Evolutionary conservation across 2,797 vertebrate genomes (phyloP), one percentile per base, ranked within the genome.

Genomic region (Paratrypauchen microcephalus): DNA sequence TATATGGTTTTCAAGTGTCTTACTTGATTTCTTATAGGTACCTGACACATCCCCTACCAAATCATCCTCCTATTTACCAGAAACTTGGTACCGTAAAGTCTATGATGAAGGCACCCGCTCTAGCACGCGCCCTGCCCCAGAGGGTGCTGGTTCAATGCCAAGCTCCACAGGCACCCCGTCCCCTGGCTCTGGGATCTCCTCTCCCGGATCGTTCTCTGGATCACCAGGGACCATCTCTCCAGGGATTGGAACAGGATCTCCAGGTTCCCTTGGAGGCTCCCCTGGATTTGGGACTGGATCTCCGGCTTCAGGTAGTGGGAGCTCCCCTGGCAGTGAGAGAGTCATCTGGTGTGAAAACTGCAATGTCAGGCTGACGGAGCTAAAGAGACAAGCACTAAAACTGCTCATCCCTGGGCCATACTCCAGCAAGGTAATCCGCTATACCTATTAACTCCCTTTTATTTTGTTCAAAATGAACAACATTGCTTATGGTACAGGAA

Each of bases 321-420:
- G 97, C 81, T 98, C 97, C 48, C 97, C 97, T 3, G 97, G 97
- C 60, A 98, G 97, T 8, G 97, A 98, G 75, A 94, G 96, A 79
- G 95, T 95, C 60, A 94, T 93, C 64, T 98, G 97, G 97, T 99
- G 97, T 87, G 97, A 99, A 84, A 96, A 95, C 90, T 99, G 97
- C 92, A 97, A 90, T 67, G 94, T 95, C 67, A 93, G 95, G 75
- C 93, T 98, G 92, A 93, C 94, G 79, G 97, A 98, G 93, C 93
- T 99, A 76, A 98, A 98, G 92, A 93, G 96, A 80, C 97, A 99
- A 86, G 97, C 97, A 0, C 89, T 97, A 72, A 95, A 96, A 82
- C 93, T 98, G 47, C 95, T 98, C 59, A 93, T 97, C 76, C 97
- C 97, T 0, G 97, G 95, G 77, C 96, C 97, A 6, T 94, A 94